Conservation (phyloP, 2,888 invertebrate genomes). For the Neocrepidodera transversa region DNA sequence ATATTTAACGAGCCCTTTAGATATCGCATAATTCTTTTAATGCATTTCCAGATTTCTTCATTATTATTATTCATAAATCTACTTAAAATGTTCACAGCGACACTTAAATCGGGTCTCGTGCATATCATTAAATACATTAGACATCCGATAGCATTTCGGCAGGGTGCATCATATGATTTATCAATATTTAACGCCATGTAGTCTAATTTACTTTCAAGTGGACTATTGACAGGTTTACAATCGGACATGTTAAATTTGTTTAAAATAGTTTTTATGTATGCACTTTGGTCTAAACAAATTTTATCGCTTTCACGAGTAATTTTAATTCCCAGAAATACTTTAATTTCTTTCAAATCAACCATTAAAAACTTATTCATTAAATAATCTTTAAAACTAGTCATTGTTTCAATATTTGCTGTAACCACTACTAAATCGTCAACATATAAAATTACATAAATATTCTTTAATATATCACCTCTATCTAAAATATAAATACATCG, state of each 20-base stretch:
- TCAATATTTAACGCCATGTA: no score
- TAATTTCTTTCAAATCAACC: slow-evolving; percentile 30
- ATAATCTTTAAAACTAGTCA: slow-evolving; percentile 29
- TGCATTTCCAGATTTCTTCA: slow-evolving; percentile 41
- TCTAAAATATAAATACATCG: slow-evolving; percentile 33
- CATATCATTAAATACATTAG: slow-evolving; percentile 41
- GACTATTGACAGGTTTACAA: slow-evolving; percentile 38
- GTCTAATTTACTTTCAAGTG: slow-evolving; percentile 41
- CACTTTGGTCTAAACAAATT: slow-evolving; percentile 30
- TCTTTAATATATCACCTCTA: slow-evolving; percentile 17
- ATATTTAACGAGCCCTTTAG: slow-evolving; percentile 37
- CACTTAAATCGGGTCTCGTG: slow-evolving; percentile 43
- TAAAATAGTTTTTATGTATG: slow-evolving; percentile 37
- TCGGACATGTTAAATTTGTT: slow-evolving; percentile 41
- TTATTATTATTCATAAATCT: slow-evolving; percentile 45
- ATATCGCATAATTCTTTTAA: slow-evolving; percentile 46
- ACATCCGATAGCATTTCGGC: slow-evolving; percentile 35
- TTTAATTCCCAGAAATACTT: slow-evolving; percentile 43
- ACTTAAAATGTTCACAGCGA: slow-evolving; percentile 38
- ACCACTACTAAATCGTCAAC: no score
- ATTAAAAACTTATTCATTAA: slow-evolving; percentile 4
- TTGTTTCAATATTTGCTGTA: slow-evolving; percentile 23
- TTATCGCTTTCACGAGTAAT: no score
- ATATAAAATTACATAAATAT: slow-evolving; percentile 34
- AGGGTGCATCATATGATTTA: slow-evolving; percentile 45